phyloP scores from a whole-genome alignment of 92 coral and sea anemone species.

The Phenganax marumi region DNA sequence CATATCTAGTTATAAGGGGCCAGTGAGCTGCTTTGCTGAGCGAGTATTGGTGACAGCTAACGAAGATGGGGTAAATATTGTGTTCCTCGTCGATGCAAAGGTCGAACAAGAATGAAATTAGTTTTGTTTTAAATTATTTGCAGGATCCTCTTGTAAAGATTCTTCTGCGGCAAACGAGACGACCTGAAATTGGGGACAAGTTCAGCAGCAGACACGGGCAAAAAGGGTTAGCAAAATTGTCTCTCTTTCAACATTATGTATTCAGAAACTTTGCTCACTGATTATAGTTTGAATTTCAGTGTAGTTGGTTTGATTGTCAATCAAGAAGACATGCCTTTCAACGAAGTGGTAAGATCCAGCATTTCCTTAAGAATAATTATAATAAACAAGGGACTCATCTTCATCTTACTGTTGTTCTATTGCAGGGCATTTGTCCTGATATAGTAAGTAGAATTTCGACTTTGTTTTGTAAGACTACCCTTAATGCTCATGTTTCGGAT shows the following conservation, averaged over 20 bases:
- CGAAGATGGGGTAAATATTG: constrained; percentile 69
- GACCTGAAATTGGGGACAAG: constrained; percentile 97
- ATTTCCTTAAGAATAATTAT: background rate
- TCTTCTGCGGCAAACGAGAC: constrained; percentile 87
- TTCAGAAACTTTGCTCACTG: background rate
- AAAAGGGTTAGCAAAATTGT: constrained; percentile 68
- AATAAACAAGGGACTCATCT: background rate
- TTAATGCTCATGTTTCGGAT: background rate
- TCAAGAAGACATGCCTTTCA: constrained; percentile 98
- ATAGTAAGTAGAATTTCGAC: constrained; percentile 70
- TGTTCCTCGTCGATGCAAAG: background rate
- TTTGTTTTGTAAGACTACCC: background rate
- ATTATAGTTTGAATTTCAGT: constrained; percentile 39
- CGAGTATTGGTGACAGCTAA: constrained; percentile 78
- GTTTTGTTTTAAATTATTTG: background rate
- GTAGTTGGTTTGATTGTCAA: constrained; percentile 92
- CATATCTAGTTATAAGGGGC: constrained; percentile 70
- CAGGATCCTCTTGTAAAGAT: constrained; percentile 93
- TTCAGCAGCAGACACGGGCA: constrained; percentile 99
- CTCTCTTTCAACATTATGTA: background rate
- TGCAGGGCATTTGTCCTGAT: constrained; percentile 94
- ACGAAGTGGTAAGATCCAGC: constrained; percentile 67
- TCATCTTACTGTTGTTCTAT: background rate
- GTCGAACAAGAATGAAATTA: background rate
- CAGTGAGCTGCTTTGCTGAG: constrained; percentile 73